Evolutionary conservation across 2,888 invertebrate species (phyloP).

Genomic region (Drosophila infuscata): DNA sequence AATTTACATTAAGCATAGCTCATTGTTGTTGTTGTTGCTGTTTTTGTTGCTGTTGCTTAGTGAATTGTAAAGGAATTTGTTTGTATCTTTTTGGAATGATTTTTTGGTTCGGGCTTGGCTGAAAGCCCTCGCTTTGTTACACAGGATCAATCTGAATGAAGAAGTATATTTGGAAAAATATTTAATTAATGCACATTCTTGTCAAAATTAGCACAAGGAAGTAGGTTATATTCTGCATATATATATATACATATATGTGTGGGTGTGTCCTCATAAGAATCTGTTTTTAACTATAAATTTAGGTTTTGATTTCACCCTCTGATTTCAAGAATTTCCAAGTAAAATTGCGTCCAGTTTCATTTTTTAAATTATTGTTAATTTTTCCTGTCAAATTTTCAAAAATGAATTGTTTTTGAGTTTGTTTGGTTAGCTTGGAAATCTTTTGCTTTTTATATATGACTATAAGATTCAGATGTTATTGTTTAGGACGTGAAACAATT

Average conservation of each 20-base stretch:
- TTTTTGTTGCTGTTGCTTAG: conserved; percentile 14
- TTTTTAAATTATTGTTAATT: neutral
- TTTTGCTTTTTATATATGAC: neutral
- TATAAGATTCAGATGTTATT: neutral
- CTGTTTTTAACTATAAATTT: neutral
- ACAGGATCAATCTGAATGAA: neutral
- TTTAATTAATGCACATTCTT: neutral
- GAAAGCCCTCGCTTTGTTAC: neutral
- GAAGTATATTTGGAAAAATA: neutral
- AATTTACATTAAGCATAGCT: conserved; percentile 18
- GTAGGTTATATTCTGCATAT: neutral
- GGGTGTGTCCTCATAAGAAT: neutral
- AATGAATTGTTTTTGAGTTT: neutral
- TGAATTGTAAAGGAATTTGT: conserved; percentile 38
- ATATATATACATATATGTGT: too few species aligned
- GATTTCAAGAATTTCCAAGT: neutral
- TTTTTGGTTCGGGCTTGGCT: conserved; percentile 3
- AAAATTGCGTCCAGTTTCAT: too few species aligned
- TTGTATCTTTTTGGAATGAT: conserved; percentile 7
- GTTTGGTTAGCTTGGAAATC: neutral
- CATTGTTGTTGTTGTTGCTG: conserved; percentile 16
- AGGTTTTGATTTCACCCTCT: neutral
- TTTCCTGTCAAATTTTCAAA: neutral
- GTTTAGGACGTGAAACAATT: neutral
- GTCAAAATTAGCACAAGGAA: neutral